Evolutionary conservation across 2,797 vertebrate species (phyloP), one percentile per base, ranked within the genome.

Genomic region (Darevskia mixta): DNA sequence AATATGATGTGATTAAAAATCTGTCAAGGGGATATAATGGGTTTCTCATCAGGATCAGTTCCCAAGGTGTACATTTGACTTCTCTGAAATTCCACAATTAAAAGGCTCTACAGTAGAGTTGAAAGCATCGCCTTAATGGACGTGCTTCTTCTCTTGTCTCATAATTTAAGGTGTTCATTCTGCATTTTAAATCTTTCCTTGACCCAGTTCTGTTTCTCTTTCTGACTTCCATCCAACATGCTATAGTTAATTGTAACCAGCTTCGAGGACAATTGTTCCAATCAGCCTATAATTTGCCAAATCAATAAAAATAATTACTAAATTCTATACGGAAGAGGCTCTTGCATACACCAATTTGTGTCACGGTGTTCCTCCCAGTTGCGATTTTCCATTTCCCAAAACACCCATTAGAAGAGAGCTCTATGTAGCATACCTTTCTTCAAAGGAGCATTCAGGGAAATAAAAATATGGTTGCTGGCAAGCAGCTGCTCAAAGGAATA

Each of bases 1-100:
- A 79, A 67, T 77, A 73, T 2, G 15, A 27, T 35, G 1, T 67
- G 66, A 91, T 85, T 35, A 94, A 88, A 85, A 58, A 82, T 17
- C 88, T 85, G 2, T 38, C 45, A 43, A 6, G 61, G 9, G 25
- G 90, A 18, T 64, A 75, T 72, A 80, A 86, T 75, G 77, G 10
- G 88, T 84, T 81, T 84, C 41, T 1, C 71, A 49, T 43, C 11
- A 86, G 45, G 27, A 88, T 15, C 75, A 0, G 17, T n/a, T 45
- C 0, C 71, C 85, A 80, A 29, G 32, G 15, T 58, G 20, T 67
- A 73, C 73, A 0, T 72, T 41, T 86, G 15, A n/a, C 0, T 49
- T 66, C 35, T 85, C 64, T 79, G 82, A 88, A 88, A 85, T 49
- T 5, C 69, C 77, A 80, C 41, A 11, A 35, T 79, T 79, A 43